Evolutionary conservation across 2,888 invertebrate genomes (phyloP).

Genomic region (Balanococcus diminutus): DNA sequence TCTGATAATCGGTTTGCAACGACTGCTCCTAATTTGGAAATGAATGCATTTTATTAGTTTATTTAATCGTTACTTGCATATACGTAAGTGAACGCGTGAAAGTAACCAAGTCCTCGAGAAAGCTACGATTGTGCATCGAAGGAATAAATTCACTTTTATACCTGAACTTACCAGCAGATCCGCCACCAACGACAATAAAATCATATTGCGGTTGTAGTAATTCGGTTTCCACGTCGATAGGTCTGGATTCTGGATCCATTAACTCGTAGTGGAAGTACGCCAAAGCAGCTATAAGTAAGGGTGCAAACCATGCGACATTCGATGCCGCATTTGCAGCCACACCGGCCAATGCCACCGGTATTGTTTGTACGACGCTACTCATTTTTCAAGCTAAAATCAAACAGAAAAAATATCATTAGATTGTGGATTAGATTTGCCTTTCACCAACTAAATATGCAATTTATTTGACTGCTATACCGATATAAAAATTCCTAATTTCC

Average conservation of each 20-base stretch:
- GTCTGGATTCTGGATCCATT: constrained; percentile 80
- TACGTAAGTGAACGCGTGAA: background rate
- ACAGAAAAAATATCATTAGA: background rate
- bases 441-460: background rate
- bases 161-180: constrained; percentile 74
- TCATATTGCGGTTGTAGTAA: constrained; percentile 74
- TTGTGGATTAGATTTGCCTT: background rate
- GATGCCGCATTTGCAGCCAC: constrained; percentile 73
- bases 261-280: constrained; percentile 87
- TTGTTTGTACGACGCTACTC: constrained; percentile 59
- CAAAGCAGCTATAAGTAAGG: constrained; percentile 81
- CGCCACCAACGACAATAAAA: constrained; percentile 84
- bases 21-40: constrained; percentile 71
- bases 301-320: constrained; percentile 80
- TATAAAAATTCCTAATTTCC: background rate
- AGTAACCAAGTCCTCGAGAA: background rate
- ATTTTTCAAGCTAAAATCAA: constrained; percentile 55
- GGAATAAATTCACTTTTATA: background rate
- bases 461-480: background rate
- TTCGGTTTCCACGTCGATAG: constrained; percentile 71
- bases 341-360: constrained; percentile 69
- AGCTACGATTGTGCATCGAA: background rate
- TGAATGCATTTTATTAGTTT: background rate
- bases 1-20: constrained; percentile 83
- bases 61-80: background rate